Conservation (phyloP, 2,888 invertebrate genomes). For the Himalopsyche kuldschensis region DNA sequence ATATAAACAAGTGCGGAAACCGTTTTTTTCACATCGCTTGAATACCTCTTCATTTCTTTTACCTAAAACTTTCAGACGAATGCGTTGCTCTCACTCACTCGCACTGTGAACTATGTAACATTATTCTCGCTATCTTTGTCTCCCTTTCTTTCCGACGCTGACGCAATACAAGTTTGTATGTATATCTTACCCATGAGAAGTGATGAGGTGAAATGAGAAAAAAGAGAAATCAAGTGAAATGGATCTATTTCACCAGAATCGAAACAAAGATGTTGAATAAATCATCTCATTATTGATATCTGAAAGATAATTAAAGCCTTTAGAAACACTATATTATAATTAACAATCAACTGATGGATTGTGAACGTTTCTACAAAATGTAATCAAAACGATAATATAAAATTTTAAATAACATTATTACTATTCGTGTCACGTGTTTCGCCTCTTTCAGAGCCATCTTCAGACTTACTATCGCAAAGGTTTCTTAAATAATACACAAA, state of each 20-base stretch:
- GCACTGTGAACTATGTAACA: neutral
- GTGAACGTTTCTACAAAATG: too few species aligned
- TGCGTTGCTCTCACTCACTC: neutral
- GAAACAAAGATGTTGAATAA: neutral
- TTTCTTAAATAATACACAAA: too few species aligned
- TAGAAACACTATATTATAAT: too few species aligned
- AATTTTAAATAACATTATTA: too few species aligned
- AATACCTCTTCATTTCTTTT: neutral
- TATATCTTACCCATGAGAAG: neutral
- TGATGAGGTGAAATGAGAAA: neutral
- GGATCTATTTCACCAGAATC: neutral
- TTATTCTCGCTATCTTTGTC: neutral
- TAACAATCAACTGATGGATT: too few species aligned
- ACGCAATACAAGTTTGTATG: neutral
- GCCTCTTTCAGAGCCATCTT: too few species aligned
- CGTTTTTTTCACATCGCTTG: neutral
- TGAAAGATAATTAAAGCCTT: too few species aligned
- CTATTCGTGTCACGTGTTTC: too few species aligned
- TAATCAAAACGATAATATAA: too few species aligned
- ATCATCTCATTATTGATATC: neutral
- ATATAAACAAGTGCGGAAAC: too few species aligned
- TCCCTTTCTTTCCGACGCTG: neutral
- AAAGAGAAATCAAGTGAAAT: conserved; percentile 1
- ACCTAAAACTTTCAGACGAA: neutral
- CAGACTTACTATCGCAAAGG: too few species aligned